Percentiles rank a stretch among this genome's conserved stretches.
Evolutionary conservation across 2,888 invertebrate species (phyloP).

Genomic region (Creontiades dilutus): DNA sequence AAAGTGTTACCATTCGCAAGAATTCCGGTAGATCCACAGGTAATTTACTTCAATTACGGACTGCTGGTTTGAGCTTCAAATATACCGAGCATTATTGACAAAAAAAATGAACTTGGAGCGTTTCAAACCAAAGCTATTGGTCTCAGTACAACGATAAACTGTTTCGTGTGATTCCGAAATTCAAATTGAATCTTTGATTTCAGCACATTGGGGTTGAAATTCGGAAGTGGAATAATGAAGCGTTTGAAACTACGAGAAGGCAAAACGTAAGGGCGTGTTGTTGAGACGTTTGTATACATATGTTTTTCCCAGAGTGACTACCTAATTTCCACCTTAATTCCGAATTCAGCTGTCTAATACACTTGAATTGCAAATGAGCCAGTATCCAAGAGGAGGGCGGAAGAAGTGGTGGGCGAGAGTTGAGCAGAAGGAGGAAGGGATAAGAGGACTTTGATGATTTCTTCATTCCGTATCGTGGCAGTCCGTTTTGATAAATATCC

Average conservation of each 20-base stretch:
- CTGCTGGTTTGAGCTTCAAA: too few relatives aligned
- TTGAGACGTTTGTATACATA: constrained; percentile 12
- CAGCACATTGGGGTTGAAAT: too few relatives aligned
- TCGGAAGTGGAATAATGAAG: too few relatives aligned
- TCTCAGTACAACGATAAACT: too few relatives aligned
- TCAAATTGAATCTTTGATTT: too few relatives aligned
- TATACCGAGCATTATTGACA: too few relatives aligned
- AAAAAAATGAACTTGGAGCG: too few relatives aligned
- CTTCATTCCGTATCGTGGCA: neutral
- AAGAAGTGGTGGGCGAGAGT: neutral
- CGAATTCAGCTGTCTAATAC: constrained; percentile 25
- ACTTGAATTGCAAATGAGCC: constrained; percentile 32
- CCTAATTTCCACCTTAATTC: constrained; percentile 28
- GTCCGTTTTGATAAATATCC: neutral
- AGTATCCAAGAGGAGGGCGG: neutral
- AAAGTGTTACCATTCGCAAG: too few relatives aligned
- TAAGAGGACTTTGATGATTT: constrained; percentile 37
- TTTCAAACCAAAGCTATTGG: too few relatives aligned
- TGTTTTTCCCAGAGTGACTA: constrained; percentile 9
- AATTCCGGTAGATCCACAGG: too few relatives aligned
- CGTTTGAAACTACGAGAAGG: neutral
- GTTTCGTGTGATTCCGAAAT: too few relatives aligned
- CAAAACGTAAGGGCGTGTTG: neutral
- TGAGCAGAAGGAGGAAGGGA: neutral
- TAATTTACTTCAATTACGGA: too few relatives aligned